Evolutionary conservation across 1,140 invertebrate species (phyloP).

Genomic region (Phthorimaea operculella): DNA sequence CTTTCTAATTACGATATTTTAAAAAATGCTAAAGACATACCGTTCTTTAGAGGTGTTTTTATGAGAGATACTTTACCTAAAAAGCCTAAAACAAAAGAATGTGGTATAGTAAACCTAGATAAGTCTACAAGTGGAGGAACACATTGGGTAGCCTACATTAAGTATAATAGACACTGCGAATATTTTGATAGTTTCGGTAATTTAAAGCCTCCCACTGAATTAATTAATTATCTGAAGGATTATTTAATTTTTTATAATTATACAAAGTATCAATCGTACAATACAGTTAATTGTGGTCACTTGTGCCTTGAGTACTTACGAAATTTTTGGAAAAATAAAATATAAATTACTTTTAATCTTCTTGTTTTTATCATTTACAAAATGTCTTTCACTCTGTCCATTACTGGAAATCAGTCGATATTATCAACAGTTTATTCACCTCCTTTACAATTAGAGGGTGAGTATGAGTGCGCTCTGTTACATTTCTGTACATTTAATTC

Average conservation of each 20-base stretch:
- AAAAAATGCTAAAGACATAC: conserved; percentile 24
- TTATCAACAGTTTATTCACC: too few species aligned
- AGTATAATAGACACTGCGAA: too few species aligned
- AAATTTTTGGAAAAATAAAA: conserved; percentile 2
- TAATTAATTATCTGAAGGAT: conserved; percentile 23
- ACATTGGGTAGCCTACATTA: too few species aligned
- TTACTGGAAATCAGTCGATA: too few species aligned
- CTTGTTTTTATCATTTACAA: too few species aligned
- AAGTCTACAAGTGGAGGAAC: conserved; percentile 26
- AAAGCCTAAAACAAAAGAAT: conserved; percentile 25
- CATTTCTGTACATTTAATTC: too few species aligned
- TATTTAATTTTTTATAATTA: conserved; percentile 13
- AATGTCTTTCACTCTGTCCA: too few species aligned
- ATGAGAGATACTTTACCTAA: too few species aligned
- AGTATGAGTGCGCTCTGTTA: too few species aligned
- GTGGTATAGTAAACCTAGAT: conserved; percentile 40
- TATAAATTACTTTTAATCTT: too few species aligned
- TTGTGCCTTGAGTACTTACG: neutral
- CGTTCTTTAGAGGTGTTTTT: too few species aligned
- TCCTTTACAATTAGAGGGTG: too few species aligned
- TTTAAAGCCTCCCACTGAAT: conserved; percentile 33
- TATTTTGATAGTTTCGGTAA: conserved; percentile 38
- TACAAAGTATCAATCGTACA: neutral
- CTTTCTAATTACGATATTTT: conserved; percentile 25
- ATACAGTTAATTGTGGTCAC: conserved; percentile 1